Evolutionary conservation across 2,888 invertebrate species (phyloP), one percentile per base, ranked within the genome.

Genomic region (Cerastis rubricosa): DNA sequence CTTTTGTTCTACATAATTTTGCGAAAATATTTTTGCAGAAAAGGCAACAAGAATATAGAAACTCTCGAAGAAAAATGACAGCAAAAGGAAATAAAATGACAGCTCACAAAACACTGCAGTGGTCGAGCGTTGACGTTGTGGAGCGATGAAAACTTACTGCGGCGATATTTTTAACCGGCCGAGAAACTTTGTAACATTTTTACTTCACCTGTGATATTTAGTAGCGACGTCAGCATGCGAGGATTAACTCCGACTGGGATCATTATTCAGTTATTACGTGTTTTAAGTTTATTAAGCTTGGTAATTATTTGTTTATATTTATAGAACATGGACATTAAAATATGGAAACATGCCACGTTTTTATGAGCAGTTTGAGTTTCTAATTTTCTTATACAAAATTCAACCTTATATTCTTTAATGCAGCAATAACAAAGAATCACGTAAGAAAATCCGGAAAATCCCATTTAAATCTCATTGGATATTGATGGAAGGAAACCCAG

Each of bases 141-240:
- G 65, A 78, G 67, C 67, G 78, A 67, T 84, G 74, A 76, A 74
- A 85, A 84, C 70, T 76, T 74, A 77, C 73, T 86, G 88, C 83
- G 78, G 79, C 25, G 85, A 68, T 89, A 88, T 86, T 85, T 83
- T 82, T 83, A 88, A 81, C 71, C 57, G 59, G 54, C 25, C 70
- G 49, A 76, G 74, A 76, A 85, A 78, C 76, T 86, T 75, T 51
- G 75, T 68, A 45, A 67, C 69, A 14, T 49, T 76, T 68, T 75
- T 79, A 63, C 59, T 74, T 80, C 68, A 68, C 72, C 49, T 54
- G 71, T 63, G 70, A 45, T 78, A 71, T 80, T 80, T 51, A 67
- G 49, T 9, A n/a, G 25, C 59, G 45, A 17, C 51, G n/a, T 35
- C n/a, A 65, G 54, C 45, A 65, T 57, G 59, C 35, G 64, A 79